phyloP scores from a whole-genome alignment of 2,113 vertebrate species.

The Trematocara variabile region DNA sequence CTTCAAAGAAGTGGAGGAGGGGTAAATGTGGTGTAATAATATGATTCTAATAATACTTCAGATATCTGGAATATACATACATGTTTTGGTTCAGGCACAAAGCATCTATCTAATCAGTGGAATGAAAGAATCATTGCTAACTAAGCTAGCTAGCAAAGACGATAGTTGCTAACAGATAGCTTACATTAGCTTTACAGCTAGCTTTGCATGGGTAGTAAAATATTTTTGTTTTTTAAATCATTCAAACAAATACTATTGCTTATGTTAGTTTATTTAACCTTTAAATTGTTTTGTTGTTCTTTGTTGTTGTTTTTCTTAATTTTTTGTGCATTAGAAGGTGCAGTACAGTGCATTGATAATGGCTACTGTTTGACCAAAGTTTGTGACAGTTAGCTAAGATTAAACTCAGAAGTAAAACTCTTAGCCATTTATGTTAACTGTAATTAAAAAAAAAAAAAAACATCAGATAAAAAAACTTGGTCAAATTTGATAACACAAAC shows the following conservation, averaged over 20 bases:
- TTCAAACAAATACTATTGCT: neutral
- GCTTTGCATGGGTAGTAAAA: neutral
- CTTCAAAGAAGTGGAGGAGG: neutral
- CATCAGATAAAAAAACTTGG: neutral
- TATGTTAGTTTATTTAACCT: neutral
- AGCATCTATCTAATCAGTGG: neutral
- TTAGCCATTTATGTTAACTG: neutral
- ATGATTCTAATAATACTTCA: neutral
- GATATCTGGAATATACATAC: neutral
- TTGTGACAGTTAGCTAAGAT: neutral
- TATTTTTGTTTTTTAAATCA: neutral
- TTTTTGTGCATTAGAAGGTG: neutral
- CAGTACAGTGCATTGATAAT: neutral
- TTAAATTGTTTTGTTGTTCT: neutral
- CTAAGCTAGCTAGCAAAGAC: neutral
- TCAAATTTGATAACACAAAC: neutral
- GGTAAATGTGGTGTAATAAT: neutral
- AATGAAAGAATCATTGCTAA: neutral
- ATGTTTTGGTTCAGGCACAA: neutral
- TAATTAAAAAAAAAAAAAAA: accelerated
- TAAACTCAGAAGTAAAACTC: neutral
- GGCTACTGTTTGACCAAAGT: too few relatives aligned
- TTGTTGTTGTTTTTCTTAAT: neutral
- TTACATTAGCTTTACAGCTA: neutral
- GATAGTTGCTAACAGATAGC: neutral